These are phyloP conservation scores for Brenthis ino DNA, from an alignment of 2,888 invertebrate genomes.

Conservation along the genomic window DNA sequence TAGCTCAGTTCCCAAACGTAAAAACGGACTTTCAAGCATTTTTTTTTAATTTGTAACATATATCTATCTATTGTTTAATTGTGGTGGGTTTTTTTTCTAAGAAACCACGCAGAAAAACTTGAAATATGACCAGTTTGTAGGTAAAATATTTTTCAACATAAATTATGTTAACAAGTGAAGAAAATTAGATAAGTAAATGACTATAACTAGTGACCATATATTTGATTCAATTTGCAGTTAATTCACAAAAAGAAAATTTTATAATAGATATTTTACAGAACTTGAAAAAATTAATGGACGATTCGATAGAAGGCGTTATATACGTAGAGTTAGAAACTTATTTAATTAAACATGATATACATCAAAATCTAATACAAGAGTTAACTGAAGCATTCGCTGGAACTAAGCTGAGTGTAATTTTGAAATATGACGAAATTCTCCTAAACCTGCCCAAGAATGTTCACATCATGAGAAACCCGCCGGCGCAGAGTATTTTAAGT, in stretches of 20 bases:
- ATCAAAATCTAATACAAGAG: constrained; percentile 50
- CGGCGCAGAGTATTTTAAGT: constrained; percentile 66
- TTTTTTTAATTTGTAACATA: no score
- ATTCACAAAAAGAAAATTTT: not conserved
- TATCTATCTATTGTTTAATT: no score
- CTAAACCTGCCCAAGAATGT: constrained; percentile 54
- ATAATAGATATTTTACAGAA: constrained; percentile 47
- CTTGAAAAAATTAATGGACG: constrained; percentile 61
- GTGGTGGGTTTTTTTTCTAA: no score
- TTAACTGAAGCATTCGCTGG: constrained; percentile 60
- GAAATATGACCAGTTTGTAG: no score
- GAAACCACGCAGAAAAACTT: no score
- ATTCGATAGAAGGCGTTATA: constrained; percentile 66
- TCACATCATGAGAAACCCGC: constrained; percentile 62
- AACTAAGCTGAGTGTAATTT: constrained; percentile 69
- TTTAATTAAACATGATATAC: constrained; percentile 57
- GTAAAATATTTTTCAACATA: no score
- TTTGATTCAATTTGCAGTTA: no score
- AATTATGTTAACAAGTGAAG: no score
- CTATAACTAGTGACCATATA: no score
- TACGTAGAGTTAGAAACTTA: constrained; percentile 74
- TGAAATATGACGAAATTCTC: constrained; percentile 54
- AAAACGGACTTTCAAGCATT: no score
- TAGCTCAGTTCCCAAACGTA: no score
- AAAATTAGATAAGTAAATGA: no score